phyloP scores from a whole-genome alignment of 92 coral and sea anemone genomes.

The Paramuricea clavata region DNA sequence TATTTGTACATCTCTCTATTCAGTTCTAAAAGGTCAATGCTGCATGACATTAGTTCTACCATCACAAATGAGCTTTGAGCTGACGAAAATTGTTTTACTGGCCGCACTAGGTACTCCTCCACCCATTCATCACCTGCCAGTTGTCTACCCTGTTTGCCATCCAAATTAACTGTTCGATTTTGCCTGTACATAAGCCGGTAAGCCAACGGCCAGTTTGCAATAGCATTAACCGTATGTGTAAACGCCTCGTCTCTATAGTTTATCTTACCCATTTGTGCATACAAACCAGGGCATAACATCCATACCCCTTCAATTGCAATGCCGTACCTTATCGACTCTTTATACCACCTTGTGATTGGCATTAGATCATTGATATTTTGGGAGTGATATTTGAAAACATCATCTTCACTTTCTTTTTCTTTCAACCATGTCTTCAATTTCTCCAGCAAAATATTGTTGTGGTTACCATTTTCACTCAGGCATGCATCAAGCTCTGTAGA shows the following conservation, averaged over 20 bases:
- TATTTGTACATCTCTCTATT: constrained; percentile 49
- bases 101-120: constrained; percentile 57
- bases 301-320: constrained; percentile 58
- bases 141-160: constrained; percentile 61
- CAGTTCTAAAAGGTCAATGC: constrained; percentile 23
- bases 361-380: constrained; percentile 42
- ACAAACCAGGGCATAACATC: not conserved
- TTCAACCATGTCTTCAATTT: constrained; percentile 23
- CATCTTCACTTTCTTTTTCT: not conserved
- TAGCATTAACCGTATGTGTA: not conserved
- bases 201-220: not conserved
- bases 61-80: constrained; percentile 45
- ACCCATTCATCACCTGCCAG: constrained; percentile 70
- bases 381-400: constrained; percentile 30
- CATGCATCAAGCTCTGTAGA: constrained; percentile 29
- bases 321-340: constrained; percentile 55
- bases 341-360: constrained; percentile 63
- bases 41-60: constrained; percentile 55
- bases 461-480: not conserved
- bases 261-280: not conserved
- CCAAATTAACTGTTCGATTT: constrained; percentile 42
- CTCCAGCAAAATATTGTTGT: constrained; percentile 37
- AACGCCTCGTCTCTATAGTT: not conserved
- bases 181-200: not conserved
- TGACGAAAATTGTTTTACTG: constrained; percentile 47